Base-by-base conservation (phyloP, 2,113 vertebrate species). In the Lepus americanus region DNA sequence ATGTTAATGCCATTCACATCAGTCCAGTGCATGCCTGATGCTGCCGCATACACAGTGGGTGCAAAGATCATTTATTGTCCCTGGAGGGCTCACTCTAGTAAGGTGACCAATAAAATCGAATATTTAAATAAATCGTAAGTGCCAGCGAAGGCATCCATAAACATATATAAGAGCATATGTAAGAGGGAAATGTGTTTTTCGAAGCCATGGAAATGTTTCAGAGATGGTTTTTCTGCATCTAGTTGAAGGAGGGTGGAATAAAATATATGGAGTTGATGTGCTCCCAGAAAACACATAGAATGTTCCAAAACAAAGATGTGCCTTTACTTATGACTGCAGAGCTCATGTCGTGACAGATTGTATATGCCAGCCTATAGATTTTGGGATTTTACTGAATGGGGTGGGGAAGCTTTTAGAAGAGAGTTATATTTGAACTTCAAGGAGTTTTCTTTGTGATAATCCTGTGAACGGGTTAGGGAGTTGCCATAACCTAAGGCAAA, bases 81-180 rank as follows among this genome's bases (percentile, higher is more conserved):
- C 39, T 69, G 27, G 81, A 80, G 59, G 79, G 14, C 39, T 89
- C 9, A 51, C 29, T 87, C 20, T 70, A 87, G 39, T 61, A 19
- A 90, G 31, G 20, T 72, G 19, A 86, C 3, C 9, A 33, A 85
- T 25, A 74, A 61, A 80, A 51, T 59, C 14, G 59, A 66, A 29
- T n/a, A 51, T 31, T 83, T 94, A 89, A 72, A 63, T 78, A 64
- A 73, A 84, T 77, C 8, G 29, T 63, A 79, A 83, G 39, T 53
- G 14, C 3, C 70, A 14, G 55, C 66, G 14, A 27, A 85, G 16
- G 9, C 51, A 90, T 76, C 44, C 19, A 25, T 59, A 66, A 64
- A 80, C 2, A 79, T 92, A 8, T 25, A 5, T 20, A 73, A 29
- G 3, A 95, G 31, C 17, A 80, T 49, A 87, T n/a, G 83, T 59